A percentile compares a stretch with the other conserved stretches of the same genome.
Conservation (phyloP, 2,113 vertebrate species). For the Aspidoscelis tigris region DNA sequence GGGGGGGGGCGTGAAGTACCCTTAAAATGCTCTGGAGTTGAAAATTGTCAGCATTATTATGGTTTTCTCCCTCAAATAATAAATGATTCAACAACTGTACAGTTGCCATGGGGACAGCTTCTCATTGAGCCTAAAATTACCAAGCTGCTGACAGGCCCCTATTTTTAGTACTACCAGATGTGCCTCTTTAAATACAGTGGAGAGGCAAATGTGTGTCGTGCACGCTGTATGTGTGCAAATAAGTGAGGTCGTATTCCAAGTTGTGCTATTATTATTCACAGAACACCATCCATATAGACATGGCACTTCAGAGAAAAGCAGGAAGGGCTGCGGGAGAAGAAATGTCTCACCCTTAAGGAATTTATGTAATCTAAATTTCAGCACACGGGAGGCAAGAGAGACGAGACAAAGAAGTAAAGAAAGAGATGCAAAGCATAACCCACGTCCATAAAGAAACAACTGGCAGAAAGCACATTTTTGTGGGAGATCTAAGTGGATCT, state of each 20-base stretch:
- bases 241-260: slow-evolving; percentile 41
- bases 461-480: not conserved
- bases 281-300: not conserved
- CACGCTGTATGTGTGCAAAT: slow-evolving; percentile 36
- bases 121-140: slow-evolving; percentile 76
- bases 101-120: slow-evolving; percentile 74
- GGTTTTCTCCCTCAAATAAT: slow-evolving; percentile 69
- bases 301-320: not conserved
- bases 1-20: slow-evolving; percentile 44
- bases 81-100: slow-evolving; percentile 77
- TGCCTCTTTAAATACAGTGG: slow-evolving; percentile 72
- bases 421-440: not conserved
- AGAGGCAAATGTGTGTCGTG: slow-evolving; percentile 60
- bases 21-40: slow-evolving; percentile 54
- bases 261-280: slow-evolving; percentile 35
- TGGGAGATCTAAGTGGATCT: not conserved
- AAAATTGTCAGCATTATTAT: slow-evolving; percentile 59
- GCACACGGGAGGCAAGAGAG: not conserved
- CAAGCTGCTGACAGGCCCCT: slow-evolving; percentile 70
- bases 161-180: slow-evolving; percentile 75
- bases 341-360: not conserved
- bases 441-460: not conserved
- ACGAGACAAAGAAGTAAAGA: not conserved
- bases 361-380: not conserved
- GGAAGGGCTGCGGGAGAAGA: not conserved